Evolutionary conservation across 2,888 invertebrate genomes (phyloP), one percentile per base, ranked within the genome.

Genomic region (Nineta flava): DNA sequence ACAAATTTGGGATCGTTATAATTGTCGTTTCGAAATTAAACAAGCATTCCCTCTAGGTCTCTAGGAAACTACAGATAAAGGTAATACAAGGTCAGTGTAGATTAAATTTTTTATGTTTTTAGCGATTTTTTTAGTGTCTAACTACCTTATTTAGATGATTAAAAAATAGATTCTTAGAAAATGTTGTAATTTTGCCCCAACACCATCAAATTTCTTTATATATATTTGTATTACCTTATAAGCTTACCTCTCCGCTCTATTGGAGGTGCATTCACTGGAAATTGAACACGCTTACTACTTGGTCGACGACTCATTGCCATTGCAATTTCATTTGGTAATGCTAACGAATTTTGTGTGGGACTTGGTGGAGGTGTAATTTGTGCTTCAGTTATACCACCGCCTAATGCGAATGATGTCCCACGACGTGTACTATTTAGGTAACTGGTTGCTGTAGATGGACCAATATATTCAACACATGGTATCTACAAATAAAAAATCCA

Each of bases 241-340:
- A 26, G 26, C 44, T 44, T 19, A 45, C 45, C 26, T 45, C 45
- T 19, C 21, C 45, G 21, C 19, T 45, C 45, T 16, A 17, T 26
- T 7, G 4, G 10, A n/a, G 47, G 16, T 19, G 17, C 66, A 51
- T 72, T 72, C 47, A 80, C 81, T 0, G 79, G 79, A 58, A 83
- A 83, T 60, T 83, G 80, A 1, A 83, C 83, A 56, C 81, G 81
- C 57, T 83, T 83, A 60, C 79, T 26, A 42, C 48, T 48, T n/a
- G 46, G 50, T 4, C 47, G 16, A n/a, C 42, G 41, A 12, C 35
- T 19, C 26, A 26, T 26, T 26, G 26, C 26, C 26, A 9, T 21
- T 16, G 2, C 68, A 68, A n/a, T 15, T 16, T 35, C 34, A 59
- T 47, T 52, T 58, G 47, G 53, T 62, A 58, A 26, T 2, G 26